Evolutionary conservation across 2,113 vertebrate species (phyloP).

Genomic region (Mesitornis unicolor): DNA sequence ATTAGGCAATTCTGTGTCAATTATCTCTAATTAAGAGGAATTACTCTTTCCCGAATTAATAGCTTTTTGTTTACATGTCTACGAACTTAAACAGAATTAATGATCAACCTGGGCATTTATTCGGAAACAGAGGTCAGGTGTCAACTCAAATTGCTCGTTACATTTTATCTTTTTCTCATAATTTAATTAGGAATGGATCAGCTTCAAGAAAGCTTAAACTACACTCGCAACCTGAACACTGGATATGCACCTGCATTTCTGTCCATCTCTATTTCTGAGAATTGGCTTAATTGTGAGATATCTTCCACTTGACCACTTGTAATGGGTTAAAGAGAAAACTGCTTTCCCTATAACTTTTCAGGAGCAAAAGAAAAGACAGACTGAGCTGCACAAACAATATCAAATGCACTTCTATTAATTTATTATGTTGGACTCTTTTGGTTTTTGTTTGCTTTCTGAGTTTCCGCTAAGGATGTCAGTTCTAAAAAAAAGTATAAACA

Average conservation of each 20-base stretch:
- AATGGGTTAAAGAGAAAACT: background rate
- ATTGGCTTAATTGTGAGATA: background rate
- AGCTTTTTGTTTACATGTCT: background rate
- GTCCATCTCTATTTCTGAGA: background rate
- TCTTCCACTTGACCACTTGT: background rate
- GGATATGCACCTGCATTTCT: background rate
- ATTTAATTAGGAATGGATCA: background rate
- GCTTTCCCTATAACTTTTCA: background rate
- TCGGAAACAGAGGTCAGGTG: background rate
- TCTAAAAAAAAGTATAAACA: background rate
- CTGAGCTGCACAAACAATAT: background rate
- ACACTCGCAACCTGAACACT: background rate
- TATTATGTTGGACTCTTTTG: rapidly evolving
- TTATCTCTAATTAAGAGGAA: constrained; percentile 6
- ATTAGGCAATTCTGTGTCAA: background rate
- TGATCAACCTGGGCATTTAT: background rate
- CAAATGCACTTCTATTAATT: background rate
- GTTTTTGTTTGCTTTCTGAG: background rate
- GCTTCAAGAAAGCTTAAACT: background rate
- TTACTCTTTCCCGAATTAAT: background rate
- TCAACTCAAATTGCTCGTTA: background rate
- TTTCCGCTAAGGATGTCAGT: background rate
- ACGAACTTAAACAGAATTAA: background rate
- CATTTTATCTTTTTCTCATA: background rate
- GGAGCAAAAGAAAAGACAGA: background rate